A percentile compares a stretch with the other conserved stretches of the same genome.
Evolutionary conservation across 2,888 invertebrate species (phyloP).

Genomic region (Epistrophe eligans): DNA sequence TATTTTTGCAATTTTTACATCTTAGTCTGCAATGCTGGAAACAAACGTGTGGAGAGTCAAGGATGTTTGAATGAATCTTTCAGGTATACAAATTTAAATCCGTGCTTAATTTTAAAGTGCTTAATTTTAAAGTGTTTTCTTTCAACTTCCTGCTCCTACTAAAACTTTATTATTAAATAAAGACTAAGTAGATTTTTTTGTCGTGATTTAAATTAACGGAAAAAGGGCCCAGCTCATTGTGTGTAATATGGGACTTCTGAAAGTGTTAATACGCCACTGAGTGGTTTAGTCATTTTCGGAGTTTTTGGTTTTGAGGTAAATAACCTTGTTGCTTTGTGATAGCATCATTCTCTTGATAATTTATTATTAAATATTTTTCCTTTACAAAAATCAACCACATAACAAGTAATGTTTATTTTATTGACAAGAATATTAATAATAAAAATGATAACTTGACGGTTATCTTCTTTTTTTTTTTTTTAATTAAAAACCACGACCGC

Average conservation of each 20-base stretch:
- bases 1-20: no score
- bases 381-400: not conserved
- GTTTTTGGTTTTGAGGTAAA: constrained; percentile 30
- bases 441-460: not conserved
- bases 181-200: no score
- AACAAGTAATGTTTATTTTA: not conserved
- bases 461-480: not conserved
- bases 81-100: no score
- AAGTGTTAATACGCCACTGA: not conserved
- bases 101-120: no score
- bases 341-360: constrained; percentile 24
- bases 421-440: not conserved
- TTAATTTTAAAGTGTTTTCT: no score
- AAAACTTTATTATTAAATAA: no score
- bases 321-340: constrained; percentile 32
- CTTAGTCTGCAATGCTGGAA: no score
- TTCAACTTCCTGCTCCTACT: no score
- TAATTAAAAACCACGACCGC: not conserved
- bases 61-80: no score
- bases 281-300: constrained; percentile 13
- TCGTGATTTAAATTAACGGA: not conserved
- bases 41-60: no score
- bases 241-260: not conserved
- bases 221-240: not conserved
- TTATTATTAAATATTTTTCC: not conserved